phyloP scores from a whole-genome alignment of 2,113 vertebrate genomes.

The Chaetops frenatus region DNA sequence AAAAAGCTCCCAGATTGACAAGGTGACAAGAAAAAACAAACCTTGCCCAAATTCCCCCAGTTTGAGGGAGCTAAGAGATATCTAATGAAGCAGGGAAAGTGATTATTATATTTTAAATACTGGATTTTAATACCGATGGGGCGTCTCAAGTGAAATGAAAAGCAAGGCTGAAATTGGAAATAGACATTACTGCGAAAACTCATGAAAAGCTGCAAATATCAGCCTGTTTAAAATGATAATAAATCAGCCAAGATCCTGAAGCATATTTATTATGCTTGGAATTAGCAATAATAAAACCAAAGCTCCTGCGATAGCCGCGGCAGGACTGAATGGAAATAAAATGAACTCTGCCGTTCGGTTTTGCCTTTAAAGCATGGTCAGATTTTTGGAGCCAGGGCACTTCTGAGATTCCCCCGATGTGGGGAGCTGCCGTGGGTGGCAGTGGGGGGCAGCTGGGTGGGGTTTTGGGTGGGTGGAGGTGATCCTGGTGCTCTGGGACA shows the following conservation, averaged over 20 bases:
- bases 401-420: neutral
- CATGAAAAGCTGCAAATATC: slow-evolving; percentile 61
- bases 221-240: slow-evolving; percentile 70
- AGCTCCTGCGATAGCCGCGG: slow-evolving; percentile 43
- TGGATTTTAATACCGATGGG: slow-evolving; percentile 18
- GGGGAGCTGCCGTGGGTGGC: slow-evolving; percentile 35
- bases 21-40: slow-evolving; percentile 26
- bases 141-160: slow-evolving; percentile 14
- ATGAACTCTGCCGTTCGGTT: slow-evolving; percentile 51
- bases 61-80: neutral
- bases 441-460: slow-evolving; percentile 8
- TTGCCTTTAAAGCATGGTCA: slow-evolving; percentile 25
- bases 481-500: neutral
- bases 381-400: slow-evolving; percentile 36
- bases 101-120: neutral
- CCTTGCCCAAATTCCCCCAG: neutral
- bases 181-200: neutral
- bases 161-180: slow-evolving; percentile 25
- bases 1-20: neutral
- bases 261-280: slow-evolving; percentile 75
- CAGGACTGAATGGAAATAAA: slow-evolving; percentile 59
- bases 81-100: neutral
- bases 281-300: slow-evolving; percentile 72
- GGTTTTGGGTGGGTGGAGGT: slow-evolving; percentile 7
- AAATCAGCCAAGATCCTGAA: slow-evolving; percentile 66